Conservation (phyloP, 37 sponge, comb jelly and placozoan genomes). For the Mnemiopsis leidyi region DNA sequence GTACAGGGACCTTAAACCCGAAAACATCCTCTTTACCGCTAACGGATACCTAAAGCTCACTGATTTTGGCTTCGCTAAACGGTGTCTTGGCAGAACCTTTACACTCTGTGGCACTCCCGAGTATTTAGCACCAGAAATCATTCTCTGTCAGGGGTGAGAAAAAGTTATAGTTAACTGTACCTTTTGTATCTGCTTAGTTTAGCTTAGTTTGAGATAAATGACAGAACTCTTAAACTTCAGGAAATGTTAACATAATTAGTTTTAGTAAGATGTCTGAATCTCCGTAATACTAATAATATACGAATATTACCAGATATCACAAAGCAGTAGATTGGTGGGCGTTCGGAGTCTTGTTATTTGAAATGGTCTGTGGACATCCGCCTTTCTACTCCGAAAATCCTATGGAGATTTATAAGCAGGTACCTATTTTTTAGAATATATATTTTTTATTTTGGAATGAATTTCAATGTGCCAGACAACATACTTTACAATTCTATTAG, state of each 20-base stretch:
- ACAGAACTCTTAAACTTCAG: no score
- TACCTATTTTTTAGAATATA: not conserved
- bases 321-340: slow-evolving; percentile 65
- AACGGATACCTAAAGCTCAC: slow-evolving; percentile 60
- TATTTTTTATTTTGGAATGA: no score
- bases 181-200: no score
- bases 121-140: slow-evolving; percentile 57
- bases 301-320: slow-evolving; percentile 39
- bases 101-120: slow-evolving; percentile 62
- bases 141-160: slow-evolving; percentile 59
- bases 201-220: no score
- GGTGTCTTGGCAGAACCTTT: slow-evolving; percentile 42
- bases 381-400: slow-evolving; percentile 61
- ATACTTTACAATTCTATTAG: no score
- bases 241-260: no score
- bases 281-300: no score
- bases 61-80: slow-evolving; percentile 60
- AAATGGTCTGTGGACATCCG: slow-evolving; percentile 64
- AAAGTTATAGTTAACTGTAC: no score
- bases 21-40: slow-evolving; percentile 44
- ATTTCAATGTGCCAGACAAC: no score
- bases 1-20: slow-evolving; percentile 53
- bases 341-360: slow-evolving; percentile 50
- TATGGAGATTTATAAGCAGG: slow-evolving; percentile 64
- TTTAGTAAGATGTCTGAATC: no score